A percentile compares a stretch with the other conserved stretches of the same genome.
phyloP scores from a whole-genome alignment of 1,140 invertebrate genomes.

The Nomia melanderi region DNA sequence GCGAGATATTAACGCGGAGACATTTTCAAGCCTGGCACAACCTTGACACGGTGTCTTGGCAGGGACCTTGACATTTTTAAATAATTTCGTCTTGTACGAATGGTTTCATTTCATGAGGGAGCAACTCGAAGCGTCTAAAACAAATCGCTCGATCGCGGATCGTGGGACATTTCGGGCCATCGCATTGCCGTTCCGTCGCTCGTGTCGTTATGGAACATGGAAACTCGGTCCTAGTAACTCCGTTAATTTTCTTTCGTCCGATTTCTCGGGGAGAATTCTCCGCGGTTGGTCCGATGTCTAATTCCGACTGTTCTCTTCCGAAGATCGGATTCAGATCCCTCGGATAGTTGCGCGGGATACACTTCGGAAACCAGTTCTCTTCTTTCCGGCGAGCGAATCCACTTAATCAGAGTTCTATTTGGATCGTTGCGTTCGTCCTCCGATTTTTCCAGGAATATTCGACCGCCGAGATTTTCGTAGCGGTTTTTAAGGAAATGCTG shows the following conservation, averaged over 20 bases:
- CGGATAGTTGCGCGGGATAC: background rate
- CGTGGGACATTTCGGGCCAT: background rate
- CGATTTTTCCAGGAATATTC: background rate
- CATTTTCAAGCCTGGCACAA: no score
- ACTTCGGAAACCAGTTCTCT: background rate
- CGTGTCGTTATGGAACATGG: background rate
- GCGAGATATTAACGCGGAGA: no score
- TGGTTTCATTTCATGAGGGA: no score
- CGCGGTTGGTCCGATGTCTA: background rate
- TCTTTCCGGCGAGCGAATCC: background rate
- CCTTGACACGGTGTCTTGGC: no score
- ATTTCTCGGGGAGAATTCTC: background rate
- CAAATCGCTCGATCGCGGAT: no score
- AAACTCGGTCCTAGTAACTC: background rate
- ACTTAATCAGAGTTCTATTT: background rate
- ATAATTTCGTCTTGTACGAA: no score
- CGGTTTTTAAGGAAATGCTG: background rate
- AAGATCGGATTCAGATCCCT: constrained; percentile 11
- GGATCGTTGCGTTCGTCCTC: background rate
- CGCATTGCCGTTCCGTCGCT: background rate
- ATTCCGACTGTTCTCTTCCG: constrained; percentile 5
- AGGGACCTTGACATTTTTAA: no score
- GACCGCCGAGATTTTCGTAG: background rate
- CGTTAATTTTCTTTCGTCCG: constrained; percentile 9
- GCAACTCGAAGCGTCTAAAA: no score